Evolutionary conservation across 2,113 vertebrate species (phyloP).

Genomic region (Scomber scombrus): DNA sequence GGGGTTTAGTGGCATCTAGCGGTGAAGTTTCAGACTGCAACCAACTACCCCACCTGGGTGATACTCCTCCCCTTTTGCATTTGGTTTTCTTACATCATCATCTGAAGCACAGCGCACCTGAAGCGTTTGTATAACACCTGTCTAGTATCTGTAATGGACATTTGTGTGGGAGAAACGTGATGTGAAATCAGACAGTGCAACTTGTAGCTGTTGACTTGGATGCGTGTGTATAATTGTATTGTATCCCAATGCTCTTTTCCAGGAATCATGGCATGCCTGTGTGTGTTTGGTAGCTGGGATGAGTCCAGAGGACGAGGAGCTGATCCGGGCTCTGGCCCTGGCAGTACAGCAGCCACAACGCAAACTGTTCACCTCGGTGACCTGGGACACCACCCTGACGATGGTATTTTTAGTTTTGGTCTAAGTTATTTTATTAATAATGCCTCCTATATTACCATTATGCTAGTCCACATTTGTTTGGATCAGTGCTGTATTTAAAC

Average conservation of each 20-base stretch:
- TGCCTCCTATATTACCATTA: not conserved
- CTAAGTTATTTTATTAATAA: not conserved
- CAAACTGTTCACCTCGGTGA: conserved; percentile 86
- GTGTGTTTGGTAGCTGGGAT: conserved; percentile 84
- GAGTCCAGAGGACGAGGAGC: conserved; percentile 82
- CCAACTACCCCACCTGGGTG: too few species aligned
- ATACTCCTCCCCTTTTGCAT: not conserved
- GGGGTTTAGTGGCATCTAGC: too few species aligned
- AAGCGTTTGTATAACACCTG: not conserved
- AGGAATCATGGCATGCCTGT: conserved; percentile 89
- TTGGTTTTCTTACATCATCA: not conserved
- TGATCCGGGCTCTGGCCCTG: conserved; percentile 78
- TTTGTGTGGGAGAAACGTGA: not conserved
- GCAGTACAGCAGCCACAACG: conserved; percentile 85
- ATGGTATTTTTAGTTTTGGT: conserved; percentile 80
- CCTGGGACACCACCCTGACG: conserved; percentile 77
- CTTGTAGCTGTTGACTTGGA: not conserved
- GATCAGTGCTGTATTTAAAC: too few species aligned
- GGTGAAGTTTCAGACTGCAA: too few species aligned
- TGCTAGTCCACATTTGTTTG: not conserved
- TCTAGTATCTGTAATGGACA: not conserved
- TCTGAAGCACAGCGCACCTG: not conserved
- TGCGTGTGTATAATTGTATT: not conserved
- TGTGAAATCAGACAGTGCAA: not conserved
- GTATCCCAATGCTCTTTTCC: not conserved